Evolutionary conservation across 2,888 invertebrate species (phyloP), one percentile per base, ranked within the genome.

Genomic region (Halocaridina rubra): DNA sequence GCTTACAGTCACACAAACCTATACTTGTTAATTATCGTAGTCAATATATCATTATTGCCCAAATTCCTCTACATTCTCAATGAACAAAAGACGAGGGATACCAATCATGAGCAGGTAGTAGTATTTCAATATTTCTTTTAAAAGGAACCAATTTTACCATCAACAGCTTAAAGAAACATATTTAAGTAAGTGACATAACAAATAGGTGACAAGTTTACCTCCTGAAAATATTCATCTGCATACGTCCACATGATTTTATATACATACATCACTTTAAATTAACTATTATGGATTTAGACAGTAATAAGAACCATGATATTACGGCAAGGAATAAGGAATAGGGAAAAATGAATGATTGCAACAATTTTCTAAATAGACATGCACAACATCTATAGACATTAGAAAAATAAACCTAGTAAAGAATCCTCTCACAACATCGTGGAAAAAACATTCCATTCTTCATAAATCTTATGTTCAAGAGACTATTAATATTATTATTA

Each of bases 341-440:
- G 79, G 78, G 72, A 74, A 79, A 74, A 72, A 53, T 64, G 29
- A 76, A 19, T 16, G 4, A 64, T 72, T 79, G n/a, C 61, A 64
- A 78, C 71, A 78, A 84, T 61, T 32, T 61, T 69, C 67, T 71
- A 82, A 71, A 74, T 84, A 79, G 78, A 78, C 84, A 78, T 53
- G 53, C 19, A 53, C 64, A 77, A 78, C 61, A 78, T 30, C 84
- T 84, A 84, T 78, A 84, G 72, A 79, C 74, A 84, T 84, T 84
- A 84, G 78, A 84, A 84, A 84, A 84, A 84, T 84, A 84, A 84
- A 84, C 78, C 84, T 84, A 84, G 72, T 67, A 74, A 84, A 64
- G 72, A 84, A 79, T 77, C 79, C 78, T 78, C 84, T 71, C 71
- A 76, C 77, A 69, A 77, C 77, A 75, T 61, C 8, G 71, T 82